Conservation (phyloP, 2,888 invertebrate species). For the Lasioglossum villosulum region DNA sequence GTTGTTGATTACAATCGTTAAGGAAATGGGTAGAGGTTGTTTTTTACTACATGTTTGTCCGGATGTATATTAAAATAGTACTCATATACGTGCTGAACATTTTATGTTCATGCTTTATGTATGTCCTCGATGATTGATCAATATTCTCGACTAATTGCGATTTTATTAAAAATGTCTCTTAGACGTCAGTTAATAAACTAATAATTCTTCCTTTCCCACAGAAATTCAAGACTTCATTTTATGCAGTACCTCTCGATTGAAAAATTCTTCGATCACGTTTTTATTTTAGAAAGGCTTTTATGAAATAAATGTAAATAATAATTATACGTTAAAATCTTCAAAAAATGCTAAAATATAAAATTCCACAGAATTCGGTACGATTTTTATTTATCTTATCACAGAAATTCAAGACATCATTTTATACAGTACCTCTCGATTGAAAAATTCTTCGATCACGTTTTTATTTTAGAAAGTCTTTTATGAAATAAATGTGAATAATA, state of each 20-base stretch:
- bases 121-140: background rate
- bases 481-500: background rate
- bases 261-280: background rate
- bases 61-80: background rate
- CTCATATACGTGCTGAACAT: no score
- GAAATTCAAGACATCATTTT: background rate
- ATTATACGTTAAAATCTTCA: no score
- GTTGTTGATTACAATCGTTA: background rate
- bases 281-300: background rate
- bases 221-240: background rate
- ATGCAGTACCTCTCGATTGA: background rate
- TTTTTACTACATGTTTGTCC: background rate
- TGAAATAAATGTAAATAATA: background rate
- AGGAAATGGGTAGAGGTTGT: background rate
- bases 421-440: background rate
- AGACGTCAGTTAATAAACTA: background rate
- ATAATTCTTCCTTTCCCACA: background rate
- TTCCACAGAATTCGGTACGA: no score
- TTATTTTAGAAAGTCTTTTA: background rate
- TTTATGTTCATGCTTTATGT: no score
- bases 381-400: no score
- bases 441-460: background rate
- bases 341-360: no score
- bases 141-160: background rate
- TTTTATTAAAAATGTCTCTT: background rate